phyloP scores from a whole-genome alignment of 2,888 invertebrate genomes.

The Ennomos fuscantarius region DNA sequence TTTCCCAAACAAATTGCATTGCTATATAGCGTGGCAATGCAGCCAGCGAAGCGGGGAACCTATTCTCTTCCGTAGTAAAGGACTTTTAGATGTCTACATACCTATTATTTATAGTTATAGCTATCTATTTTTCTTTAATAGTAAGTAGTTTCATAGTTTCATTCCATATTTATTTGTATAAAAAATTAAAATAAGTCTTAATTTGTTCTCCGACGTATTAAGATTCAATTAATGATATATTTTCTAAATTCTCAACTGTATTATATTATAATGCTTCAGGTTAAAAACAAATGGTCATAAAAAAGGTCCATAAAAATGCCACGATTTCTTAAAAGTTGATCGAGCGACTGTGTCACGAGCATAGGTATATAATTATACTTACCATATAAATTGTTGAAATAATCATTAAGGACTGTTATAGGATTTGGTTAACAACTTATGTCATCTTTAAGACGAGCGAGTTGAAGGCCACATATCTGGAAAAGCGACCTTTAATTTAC shows the following conservation, averaged over 20 bases:
- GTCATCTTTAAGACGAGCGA: conserved; percentile 9
- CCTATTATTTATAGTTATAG: too few relatives aligned
- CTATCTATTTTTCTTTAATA: too few relatives aligned
- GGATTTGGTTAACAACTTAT: conserved; percentile 16
- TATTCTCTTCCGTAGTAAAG: too few relatives aligned
- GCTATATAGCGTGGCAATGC: too few relatives aligned
- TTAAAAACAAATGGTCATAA: too few relatives aligned
- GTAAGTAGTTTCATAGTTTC: too few relatives aligned
- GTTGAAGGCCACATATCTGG: conserved; percentile 20
- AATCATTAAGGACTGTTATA: conserved; percentile 8
- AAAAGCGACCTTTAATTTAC: conserved; percentile 19
- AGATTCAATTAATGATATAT: not conserved
- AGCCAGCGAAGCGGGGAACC: too few relatives aligned
- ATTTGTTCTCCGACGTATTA: too few relatives aligned
- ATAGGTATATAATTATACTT: conserved; percentile 4
- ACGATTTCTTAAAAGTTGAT: conserved; percentile 1
- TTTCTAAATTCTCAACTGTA: not conserved
- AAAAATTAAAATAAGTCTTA: too few relatives aligned
- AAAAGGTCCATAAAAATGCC: not conserved
- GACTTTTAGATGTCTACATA: too few relatives aligned
- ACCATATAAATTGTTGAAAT: conserved; percentile 26
- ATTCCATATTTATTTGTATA: too few relatives aligned
- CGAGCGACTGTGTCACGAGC: conserved; percentile 1
- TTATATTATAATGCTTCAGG: not conserved
- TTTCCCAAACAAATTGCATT: too few relatives aligned